Evolutionary conservation across 2,888 invertebrate species (phyloP), one percentile per base, ranked within the genome.

Genomic region (Fissipunctia ypsillon): DNA sequence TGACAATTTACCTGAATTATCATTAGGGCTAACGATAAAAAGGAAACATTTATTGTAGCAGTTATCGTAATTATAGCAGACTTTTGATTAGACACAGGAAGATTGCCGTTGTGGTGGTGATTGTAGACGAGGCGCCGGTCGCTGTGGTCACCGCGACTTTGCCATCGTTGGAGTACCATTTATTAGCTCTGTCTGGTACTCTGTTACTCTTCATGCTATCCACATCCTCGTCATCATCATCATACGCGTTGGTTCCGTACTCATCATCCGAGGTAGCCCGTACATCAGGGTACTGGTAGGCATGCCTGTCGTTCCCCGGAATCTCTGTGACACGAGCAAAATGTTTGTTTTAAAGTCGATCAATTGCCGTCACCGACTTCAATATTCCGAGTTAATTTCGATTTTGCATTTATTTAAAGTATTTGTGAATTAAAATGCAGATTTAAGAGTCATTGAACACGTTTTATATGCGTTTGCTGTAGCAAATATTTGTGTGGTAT

Each of bases 111-210:
- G 88, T 88, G 70, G 88, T 78, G 69, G 88, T 80, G 56, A 86
- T 65, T 31, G 80, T 73, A 28, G 87, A 83, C 2, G 88, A 79
- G 41, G 91, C 92, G 22, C 86, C 85, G 66, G 91, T 93, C 10
- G 91, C 84, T 68, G 89, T 91, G 16, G 90, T 88, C 52, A 92
- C 89, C 56, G 91, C 84, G 41, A 92, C 86, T 90, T 95, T 95
- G 19, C 95, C 95, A 66, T 95, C 95, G 73, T 94, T 96, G 2
- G 96, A 93, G 87, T 96, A 95, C 96, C 96, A 96, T 91, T 96
- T 96, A 88, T 96, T 96, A 6, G 96, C 96, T 28, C 95, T 92
- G 79, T 96, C 96, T 5, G 95, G 95, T 3, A 96, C 95, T 72
- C 96, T 90, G 85, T 96, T 96, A 83, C 92, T 95, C 81, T 95